These are phyloP conservation scores for Margarornis squamiger DNA, from an alignment of 2,797 vertebrate genomes.

Conservation along the genomic window DNA sequence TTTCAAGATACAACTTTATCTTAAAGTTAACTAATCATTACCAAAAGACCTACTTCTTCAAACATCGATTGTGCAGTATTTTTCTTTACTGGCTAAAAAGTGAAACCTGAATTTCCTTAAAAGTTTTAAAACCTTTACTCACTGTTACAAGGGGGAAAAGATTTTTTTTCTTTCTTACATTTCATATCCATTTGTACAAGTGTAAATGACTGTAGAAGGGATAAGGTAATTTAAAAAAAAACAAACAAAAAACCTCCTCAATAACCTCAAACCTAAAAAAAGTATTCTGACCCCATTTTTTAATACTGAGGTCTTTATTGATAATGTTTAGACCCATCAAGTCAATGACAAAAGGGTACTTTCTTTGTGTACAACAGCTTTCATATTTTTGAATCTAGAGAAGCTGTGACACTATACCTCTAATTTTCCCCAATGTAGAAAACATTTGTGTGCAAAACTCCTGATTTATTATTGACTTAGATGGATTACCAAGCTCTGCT, in stretches of 20 bases:
- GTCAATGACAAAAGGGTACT: not conserved
- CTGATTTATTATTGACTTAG: conserved; percentile 63
- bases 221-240: not conserved
- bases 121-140: not conserved
- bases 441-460: not conserved
- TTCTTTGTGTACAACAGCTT: not conserved
- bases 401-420: not conserved
- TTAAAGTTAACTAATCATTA: not conserved
- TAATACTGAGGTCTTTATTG: not conserved
- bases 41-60: not conserved
- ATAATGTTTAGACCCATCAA: not conserved
- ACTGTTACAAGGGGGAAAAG: not conserved
- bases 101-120: not conserved
- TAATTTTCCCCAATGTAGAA: not conserved
- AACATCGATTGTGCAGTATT: not conserved
- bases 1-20: not conserved
- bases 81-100: not conserved
- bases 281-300: not conserved
- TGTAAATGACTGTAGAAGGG: not conserved
- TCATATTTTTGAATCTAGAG: not conserved
- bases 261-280: not conserved
- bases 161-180: not conserved
- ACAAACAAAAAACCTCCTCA: not conserved
- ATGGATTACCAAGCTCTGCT: conserved; percentile 50
- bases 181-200: not conserved